Percentiles rank a stretch among this genome's conserved stretches.
Evolutionary conservation across 1,140 invertebrate species (phyloP).

Genomic region (Radopholus similis): DNA sequence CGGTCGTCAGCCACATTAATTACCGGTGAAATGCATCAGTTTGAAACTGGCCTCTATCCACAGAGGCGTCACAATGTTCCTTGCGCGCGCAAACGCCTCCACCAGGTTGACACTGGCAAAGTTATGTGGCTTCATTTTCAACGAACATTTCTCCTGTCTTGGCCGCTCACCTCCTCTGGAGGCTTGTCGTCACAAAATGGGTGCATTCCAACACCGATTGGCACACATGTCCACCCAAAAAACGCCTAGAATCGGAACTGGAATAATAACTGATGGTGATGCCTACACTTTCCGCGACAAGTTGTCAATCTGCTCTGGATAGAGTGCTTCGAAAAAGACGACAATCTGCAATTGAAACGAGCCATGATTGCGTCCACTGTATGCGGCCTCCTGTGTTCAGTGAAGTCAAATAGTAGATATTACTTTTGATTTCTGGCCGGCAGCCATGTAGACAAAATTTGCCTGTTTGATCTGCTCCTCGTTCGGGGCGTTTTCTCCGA

Average conservation of each 20-base stretch:
- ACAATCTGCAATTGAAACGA: slow-evolving; percentile 2
- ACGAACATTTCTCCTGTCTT: not conserved
- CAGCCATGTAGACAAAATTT: not conserved
- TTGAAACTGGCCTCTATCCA: slow-evolving; percentile 32
- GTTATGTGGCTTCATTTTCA: not conserved
- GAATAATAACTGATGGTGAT: too few species aligned
- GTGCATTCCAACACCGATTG: slow-evolving; percentile 23
- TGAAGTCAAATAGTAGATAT: not conserved
- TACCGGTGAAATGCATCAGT: slow-evolving; percentile 25
- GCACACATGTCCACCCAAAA: slow-evolving; percentile 23
- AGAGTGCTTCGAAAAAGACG: slow-evolving; percentile 25
- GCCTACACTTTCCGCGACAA: slow-evolving; percentile 30
- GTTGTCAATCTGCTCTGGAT: slow-evolving; percentile 13
- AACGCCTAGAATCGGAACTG: too few species aligned
- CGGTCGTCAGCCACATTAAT: slow-evolving; percentile 1
- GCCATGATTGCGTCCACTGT: not conserved
- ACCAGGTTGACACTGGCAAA: slow-evolving; percentile 12
- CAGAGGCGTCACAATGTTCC: slow-evolving; percentile 22
- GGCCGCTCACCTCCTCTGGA: slow-evolving; percentile 20
- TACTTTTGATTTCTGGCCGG: not conserved
- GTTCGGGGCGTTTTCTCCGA: slow-evolving; percentile 13
- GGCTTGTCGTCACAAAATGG: slow-evolving; percentile 27
- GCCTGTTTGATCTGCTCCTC: slow-evolving; percentile 30
- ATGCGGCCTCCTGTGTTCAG: not conserved
- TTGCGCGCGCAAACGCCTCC: slow-evolving; percentile 33